phyloP scores from a whole-genome alignment of 2,113 vertebrate species.

The Campylomormyrus numenius region DNA sequence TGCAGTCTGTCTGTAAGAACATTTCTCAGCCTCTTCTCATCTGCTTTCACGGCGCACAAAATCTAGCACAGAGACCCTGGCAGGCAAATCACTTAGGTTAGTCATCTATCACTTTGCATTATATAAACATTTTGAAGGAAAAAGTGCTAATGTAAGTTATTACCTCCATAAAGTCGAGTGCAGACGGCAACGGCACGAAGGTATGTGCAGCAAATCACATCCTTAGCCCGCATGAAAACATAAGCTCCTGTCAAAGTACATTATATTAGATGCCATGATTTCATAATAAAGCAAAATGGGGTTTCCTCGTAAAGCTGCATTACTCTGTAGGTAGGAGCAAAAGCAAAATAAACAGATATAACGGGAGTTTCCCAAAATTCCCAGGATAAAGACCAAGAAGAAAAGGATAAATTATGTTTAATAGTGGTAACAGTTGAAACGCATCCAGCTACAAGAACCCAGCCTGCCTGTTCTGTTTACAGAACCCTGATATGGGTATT shows the following conservation, averaged over 20 bases:
- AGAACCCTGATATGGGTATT: neutral
- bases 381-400: neutral
- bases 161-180: neutral
- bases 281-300: neutral
- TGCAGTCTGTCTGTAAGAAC: neutral
- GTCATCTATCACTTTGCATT: slow-evolving; percentile 3
- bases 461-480: neutral
- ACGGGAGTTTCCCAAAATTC: neutral
- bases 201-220: neutral
- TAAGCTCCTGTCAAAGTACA: neutral
- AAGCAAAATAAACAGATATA: neutral
- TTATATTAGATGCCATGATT: slow-evolving; percentile 1
- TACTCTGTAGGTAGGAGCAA: neutral
- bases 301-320: neutral
- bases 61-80: neutral
- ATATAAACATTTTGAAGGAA: neutral
- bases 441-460: neutral
- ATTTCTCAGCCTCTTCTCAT: slow-evolving; percentile 1
- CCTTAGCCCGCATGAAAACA: neutral
- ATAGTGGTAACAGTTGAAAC: neutral
- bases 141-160: neutral
- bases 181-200: neutral
- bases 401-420: neutral
- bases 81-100: neutral
- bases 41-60: neutral